Evolutionary conservation across 2,113 vertebrate species (phyloP).

Genomic region (Tetrax tetrax): DNA sequence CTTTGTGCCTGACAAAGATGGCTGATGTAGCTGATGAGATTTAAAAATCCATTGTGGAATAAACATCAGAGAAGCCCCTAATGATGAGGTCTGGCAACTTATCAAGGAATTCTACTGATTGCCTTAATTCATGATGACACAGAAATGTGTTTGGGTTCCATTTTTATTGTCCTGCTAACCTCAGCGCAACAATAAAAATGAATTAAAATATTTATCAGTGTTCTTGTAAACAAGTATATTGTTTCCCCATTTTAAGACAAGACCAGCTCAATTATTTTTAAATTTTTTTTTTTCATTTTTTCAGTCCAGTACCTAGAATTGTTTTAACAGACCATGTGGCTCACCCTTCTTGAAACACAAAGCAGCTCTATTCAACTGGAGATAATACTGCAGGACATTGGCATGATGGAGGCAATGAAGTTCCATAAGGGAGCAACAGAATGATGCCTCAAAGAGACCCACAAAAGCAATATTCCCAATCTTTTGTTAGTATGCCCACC

Average conservation of each 20-base stretch:
- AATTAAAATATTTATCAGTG: neutral
- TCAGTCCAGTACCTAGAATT: neutral
- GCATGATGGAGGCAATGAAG: neutral
- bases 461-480: neutral
- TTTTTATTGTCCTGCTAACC: neutral
- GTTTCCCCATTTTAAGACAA: neutral
- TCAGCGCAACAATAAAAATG: neutral
- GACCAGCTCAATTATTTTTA: neutral
- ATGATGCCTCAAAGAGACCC: neutral
- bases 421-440: neutral
- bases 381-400: neutral
- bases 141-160: neutral
- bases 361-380: neutral
- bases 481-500: neutral
- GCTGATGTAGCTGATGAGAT: neutral
- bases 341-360: neutral
- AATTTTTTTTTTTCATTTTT: neutral
- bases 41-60: neutral
- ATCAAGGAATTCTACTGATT: neutral
- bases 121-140: conserved; percentile 1
- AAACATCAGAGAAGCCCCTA: neutral
- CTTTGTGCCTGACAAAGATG: neutral
- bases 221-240: neutral
- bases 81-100: conserved; percentile 16
- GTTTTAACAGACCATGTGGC: neutral